Base-by-base conservation (phyloP, 2,113 vertebrate species). In the Eurypyga helias region DNA sequence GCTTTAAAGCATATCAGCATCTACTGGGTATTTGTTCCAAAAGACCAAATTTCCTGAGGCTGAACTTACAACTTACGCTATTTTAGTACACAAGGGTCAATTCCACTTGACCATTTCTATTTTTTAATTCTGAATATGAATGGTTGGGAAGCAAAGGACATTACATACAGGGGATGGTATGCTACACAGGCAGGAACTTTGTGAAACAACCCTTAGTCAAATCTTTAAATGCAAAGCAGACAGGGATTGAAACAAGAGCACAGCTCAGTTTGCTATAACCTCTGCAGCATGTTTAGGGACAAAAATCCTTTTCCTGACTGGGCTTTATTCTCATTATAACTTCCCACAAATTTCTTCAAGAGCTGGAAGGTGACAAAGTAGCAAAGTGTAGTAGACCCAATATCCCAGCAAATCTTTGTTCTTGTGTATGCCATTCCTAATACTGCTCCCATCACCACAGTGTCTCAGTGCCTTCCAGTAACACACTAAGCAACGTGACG, bases 51-150 rank as follows among this genome's bases (percentile, higher is more conserved):
- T 94, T 97, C 83, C 94, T 83, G 86, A 92, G 51, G 82, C 36
- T 92, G 93, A 90, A 89, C 43, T 94, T 89, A 75, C 28, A 96
- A 77, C 26, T 89, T 87, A 54, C 9, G 41, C 86, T 95, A 95
- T 97, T 96, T 97, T 90, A 90, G 81, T 77, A 91, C 31, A 82
- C 61, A 80, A 72, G 52, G 82, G 94, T 93, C 94, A 96, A 88
- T 72, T 91, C 83, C 54, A 89, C 67, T 96, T 96, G 93, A 94
- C 92, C 90, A 83, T 85, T 95, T 93, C 77, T 91, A 67, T 80
- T 94, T 95, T 93, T 82, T 87, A 75, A 61, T 83, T 86, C 83
- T 69, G 61, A 87, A 26, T 82, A 80, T 83, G 94, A 96, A 95
- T 80, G 65, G 52, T 28, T 95, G 81, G 66, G 89, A 97, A 94